These are phyloP conservation scores for Rhabdomys pumilio DNA, from an alignment of 2,797 vertebrate genomes.

Conservation along the genomic window DNA sequence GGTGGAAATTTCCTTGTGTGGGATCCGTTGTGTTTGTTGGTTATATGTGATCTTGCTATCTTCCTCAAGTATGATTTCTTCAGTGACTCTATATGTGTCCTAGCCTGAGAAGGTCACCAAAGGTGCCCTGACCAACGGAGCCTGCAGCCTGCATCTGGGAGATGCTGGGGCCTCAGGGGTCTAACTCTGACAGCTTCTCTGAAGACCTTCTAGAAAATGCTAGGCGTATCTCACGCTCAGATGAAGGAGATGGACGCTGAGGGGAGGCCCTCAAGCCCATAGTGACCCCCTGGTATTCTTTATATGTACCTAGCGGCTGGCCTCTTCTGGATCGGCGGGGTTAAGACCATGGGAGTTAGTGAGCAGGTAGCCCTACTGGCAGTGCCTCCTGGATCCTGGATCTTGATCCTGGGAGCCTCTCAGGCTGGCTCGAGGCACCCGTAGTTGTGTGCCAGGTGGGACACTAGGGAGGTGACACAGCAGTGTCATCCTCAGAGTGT, in stretches of 20 bases:
- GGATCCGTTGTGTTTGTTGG: neutral
- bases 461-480: conserved; percentile 9
- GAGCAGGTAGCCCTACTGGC: conserved; percentile 75
- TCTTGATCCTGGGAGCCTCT: conserved; percentile 14
- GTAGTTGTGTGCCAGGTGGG: conserved; percentile 56
- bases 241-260: rapidly evolving
- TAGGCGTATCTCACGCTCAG: rapidly evolving
- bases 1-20: neutral
- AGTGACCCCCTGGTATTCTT: neutral
- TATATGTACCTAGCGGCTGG: neutral
- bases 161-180: neutral
- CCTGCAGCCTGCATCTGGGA: neutral
- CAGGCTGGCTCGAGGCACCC: neutral
- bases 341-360: conserved; percentile 67
- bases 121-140: rapidly evolving
- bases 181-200: neutral
- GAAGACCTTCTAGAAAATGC: neutral
- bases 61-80: neutral
- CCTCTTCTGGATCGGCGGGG: neutral
- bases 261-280: rapidly evolving
- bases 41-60: rapidly evolving
- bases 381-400: neutral
- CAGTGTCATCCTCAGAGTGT: conserved; percentile 7
- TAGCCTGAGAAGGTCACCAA: rapidly evolving
- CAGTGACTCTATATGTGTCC: rapidly evolving